These are phyloP conservation scores for Schizaphis graminum DNA, from an alignment of 2,888 invertebrate species.

Conservation along the genomic window DNA sequence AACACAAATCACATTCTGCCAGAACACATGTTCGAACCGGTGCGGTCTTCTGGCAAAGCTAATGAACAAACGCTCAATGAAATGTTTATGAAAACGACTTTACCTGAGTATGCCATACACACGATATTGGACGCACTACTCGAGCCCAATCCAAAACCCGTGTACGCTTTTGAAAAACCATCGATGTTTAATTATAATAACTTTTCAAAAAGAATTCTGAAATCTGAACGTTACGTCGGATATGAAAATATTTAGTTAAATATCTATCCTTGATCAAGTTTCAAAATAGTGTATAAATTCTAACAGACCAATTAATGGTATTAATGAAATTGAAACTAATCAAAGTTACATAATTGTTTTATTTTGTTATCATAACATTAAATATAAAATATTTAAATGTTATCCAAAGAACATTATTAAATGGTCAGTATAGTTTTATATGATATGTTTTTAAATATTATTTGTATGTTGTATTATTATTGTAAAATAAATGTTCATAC, in stretches of 20 bases:
- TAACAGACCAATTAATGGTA: neutral
- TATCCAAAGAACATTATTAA: slow-evolving; percentile 2
- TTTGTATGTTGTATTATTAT: neutral
- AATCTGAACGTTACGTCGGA: slow-evolving; percentile 4
- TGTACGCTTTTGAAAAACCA: slow-evolving; percentile 68
- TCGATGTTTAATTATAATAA: slow-evolving; percentile 65
- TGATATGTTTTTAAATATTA: neutral
- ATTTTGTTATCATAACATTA: neutral
- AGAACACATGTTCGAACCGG: slow-evolving; percentile 75
- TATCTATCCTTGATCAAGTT: neutral
- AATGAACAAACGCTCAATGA: slow-evolving; percentile 65
- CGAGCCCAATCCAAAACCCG: slow-evolving; percentile 68
- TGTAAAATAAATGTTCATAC: slow-evolving; percentile 3
- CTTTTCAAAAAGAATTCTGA: neutral
- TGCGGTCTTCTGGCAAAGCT: neutral
- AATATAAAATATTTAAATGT: neutral
- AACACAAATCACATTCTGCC: slow-evolving; percentile 80
- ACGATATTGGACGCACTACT: slow-evolving; percentile 77
- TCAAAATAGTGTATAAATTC: neutral
- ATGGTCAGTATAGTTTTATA: slow-evolving; percentile 1
- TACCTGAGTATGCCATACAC: slow-evolving; percentile 76
- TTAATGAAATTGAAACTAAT: neutral
- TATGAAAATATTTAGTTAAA: slow-evolving; percentile 34
- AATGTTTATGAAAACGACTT: slow-evolving; percentile 68
- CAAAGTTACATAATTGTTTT: neutral